Percentiles rank a stretch among this genome's conserved stretches.
Evolutionary conservation across 2,888 invertebrate genomes (phyloP).

Genomic region (Anoncus sp.): DNA sequence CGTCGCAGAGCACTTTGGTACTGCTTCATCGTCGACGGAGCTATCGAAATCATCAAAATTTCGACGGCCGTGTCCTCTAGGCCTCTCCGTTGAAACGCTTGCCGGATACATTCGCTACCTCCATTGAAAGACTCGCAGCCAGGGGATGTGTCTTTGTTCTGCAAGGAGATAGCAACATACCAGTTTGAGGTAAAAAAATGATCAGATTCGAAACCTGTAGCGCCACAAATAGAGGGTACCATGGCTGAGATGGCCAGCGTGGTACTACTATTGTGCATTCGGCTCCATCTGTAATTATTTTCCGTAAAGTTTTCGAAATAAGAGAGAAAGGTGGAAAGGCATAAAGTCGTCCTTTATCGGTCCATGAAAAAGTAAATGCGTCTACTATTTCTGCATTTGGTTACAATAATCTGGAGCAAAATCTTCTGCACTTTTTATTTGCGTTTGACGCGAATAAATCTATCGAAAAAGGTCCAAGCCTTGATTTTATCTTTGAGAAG

Average conservation of each 20-base stretch:
- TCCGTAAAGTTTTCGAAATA: constrained; percentile 12
- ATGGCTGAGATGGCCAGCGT: constrained; percentile 26
- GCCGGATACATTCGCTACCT: constrained; percentile 30
- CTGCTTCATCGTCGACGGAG: constrained; percentile 36
- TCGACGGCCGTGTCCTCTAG: constrained; percentile 32
- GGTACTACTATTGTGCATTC: constrained; percentile 30
- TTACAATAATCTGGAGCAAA: constrained; percentile 30
- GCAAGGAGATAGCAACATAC: constrained; percentile 39
- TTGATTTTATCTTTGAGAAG: constrained; percentile 32
- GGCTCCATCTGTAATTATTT: constrained; percentile 27
- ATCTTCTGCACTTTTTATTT: constrained; percentile 31
- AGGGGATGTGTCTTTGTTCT: constrained; percentile 27
- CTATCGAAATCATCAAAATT: constrained; percentile 42
- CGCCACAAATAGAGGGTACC: constrained; percentile 23
- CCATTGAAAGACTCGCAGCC: constrained; percentile 23
- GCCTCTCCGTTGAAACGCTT: constrained; percentile 31
- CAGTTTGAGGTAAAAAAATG: constrained; percentile 21
- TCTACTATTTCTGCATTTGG: constrained; percentile 28
- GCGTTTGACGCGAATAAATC: constrained; percentile 35
- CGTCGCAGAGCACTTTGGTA: constrained; percentile 32
- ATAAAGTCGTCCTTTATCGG: constrained; percentile 11
- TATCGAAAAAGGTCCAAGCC: constrained; percentile 19
- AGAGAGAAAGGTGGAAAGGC: constrained; percentile 27
- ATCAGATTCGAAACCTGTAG: constrained; percentile 25
- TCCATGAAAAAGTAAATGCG: constrained; percentile 23